These are phyloP conservation scores for Cinclus cinclus DNA, from an alignment of 2,113 vertebrate species.

Conservation along the genomic window DNA sequence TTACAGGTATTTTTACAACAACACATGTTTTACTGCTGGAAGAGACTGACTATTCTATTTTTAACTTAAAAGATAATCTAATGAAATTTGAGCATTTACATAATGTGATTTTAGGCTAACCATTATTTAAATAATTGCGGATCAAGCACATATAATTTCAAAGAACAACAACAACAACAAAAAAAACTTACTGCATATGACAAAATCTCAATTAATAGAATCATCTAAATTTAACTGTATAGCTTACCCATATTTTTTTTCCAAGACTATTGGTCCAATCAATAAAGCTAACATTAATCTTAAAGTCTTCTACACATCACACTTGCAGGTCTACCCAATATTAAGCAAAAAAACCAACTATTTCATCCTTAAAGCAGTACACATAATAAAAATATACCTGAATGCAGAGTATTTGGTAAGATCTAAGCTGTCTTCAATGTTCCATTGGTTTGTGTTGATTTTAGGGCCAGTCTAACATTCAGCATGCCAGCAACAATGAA, in stretches of 20 bases:
- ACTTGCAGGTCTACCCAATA: neutral
- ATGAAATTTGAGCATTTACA: neutral
- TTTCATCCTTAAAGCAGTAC: neutral
- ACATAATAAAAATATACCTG: constrained; percentile 43
- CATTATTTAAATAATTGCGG: neutral
- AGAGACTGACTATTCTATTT: neutral
- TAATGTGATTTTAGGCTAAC: constrained; percentile 10
- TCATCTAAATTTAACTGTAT: neutral
- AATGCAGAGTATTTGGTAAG: constrained; percentile 8
- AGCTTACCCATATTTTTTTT: neutral
- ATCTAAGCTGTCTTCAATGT: constrained; percentile 31
- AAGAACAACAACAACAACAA: neutral
- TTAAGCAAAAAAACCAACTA: neutral
- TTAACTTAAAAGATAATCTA: constrained; percentile 13
- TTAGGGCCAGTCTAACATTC: constrained; percentile 39
- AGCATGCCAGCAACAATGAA: constrained; percentile 48
- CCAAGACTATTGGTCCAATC: neutral
- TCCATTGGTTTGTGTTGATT: constrained; percentile 41
- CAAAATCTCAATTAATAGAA: neutral
- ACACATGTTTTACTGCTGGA: neutral
- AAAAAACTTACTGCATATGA: neutral
- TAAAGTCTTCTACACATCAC: neutral
- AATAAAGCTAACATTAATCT: neutral
- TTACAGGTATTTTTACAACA: neutral
- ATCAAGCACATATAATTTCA: neutral